Conservation (phyloP, 2,113 vertebrate genomes). For the Proterorhinus semilunaris region DNA sequence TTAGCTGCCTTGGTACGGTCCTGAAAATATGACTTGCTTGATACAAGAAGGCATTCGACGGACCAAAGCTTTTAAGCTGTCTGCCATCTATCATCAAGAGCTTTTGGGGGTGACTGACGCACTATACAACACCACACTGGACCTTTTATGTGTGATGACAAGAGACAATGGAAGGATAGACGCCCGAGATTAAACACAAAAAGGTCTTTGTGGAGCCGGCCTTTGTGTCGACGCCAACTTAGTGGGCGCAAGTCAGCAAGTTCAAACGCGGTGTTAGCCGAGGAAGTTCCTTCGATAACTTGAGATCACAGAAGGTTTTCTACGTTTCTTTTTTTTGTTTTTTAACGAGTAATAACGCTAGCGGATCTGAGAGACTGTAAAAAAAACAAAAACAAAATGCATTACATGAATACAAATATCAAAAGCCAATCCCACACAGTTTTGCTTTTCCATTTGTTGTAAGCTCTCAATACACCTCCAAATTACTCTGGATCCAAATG, state of each 20-base stretch:
- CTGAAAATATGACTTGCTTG: conserved; percentile 18
- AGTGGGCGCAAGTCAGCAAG: not conserved
- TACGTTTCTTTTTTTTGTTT: too few species aligned
- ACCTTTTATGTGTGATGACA: conserved; percentile 33
- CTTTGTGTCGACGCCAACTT: conserved; percentile 1
- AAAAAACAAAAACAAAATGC: too few species aligned
- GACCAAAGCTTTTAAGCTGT: conserved; percentile 60
- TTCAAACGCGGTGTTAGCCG: not conserved
- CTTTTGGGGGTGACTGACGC: conserved; percentile 44
- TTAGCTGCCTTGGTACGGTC: conserved; percentile 8
- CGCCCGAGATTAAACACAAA: conserved; percentile 24
- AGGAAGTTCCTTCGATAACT: too few species aligned
- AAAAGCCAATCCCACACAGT: not conserved
- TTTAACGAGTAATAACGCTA: too few species aligned
- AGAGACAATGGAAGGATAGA: conserved; percentile 32
- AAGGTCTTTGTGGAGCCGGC: conserved; percentile 8
- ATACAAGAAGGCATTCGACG: conserved; percentile 11
- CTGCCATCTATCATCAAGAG: conserved; percentile 33
- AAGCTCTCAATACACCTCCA: not conserved
- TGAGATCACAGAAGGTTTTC: not conserved
- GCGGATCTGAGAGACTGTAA: too few species aligned
- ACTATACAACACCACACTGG: not conserved
- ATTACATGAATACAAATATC: not conserved
- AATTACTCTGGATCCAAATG: not conserved
- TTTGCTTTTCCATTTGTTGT: not conserved